Evolutionary conservation across 35 echinoderm and acorn worm species (phyloP).

Genomic region (Amphiura filiformis): DNA sequence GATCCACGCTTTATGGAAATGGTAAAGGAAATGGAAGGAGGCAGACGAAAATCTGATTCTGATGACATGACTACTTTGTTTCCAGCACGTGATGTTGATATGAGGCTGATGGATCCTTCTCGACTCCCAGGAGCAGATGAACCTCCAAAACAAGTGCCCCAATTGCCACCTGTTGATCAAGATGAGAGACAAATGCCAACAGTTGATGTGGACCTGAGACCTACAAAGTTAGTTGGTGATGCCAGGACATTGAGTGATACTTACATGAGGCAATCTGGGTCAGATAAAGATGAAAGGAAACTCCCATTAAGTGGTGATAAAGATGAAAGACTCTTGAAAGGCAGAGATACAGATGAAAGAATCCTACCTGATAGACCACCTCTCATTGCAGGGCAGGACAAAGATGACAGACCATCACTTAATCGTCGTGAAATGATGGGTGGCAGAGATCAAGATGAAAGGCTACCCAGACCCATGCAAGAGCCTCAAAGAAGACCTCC

Average conservation of each 20-base stretch:
- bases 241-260: too few species aligned
- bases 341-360: constrained; percentile 3
- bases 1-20: constrained; percentile 20
- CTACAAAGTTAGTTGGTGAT: too few species aligned
- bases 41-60: constrained; percentile 23
- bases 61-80: neutral
- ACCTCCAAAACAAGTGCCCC: neutral
- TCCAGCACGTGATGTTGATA: constrained; percentile 50
- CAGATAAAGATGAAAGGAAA: neutral
- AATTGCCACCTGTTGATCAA: constrained; percentile 15
- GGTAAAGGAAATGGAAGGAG: constrained; percentile 27
- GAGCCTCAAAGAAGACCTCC: neutral
- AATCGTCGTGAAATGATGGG: neutral
- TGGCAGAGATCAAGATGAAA: neutral
- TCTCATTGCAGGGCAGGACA: neutral
- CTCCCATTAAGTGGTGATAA: constrained; percentile 3
- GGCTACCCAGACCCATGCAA: neutral
- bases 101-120: constrained; percentile 44
- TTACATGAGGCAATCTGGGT: too few species aligned
- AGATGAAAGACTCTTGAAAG: constrained; percentile 4
- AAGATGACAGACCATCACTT: neutral
- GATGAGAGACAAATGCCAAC: constrained; percentile 13
- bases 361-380: neutral
- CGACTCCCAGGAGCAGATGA: constrained; percentile 14
- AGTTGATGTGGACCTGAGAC: neutral